Base-by-base conservation (phyloP, 1,140 invertebrate genomes). In the Cyclina sinensis region DNA sequence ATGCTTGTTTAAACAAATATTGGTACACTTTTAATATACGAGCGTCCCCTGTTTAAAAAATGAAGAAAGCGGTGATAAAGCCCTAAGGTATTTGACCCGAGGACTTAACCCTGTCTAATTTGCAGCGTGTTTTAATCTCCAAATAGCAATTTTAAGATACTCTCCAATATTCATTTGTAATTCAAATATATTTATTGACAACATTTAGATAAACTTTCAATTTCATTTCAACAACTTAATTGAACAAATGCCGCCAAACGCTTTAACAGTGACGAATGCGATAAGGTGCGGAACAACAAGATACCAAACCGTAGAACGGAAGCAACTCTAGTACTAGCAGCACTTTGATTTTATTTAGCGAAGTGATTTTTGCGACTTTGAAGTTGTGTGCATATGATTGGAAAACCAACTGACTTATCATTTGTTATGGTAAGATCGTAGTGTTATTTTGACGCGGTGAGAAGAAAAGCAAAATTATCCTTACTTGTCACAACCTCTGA, bases 301-400 rank as follows among this genome's bases (percentile, higher is more conserved):
- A 84, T 84, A 84, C 3, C 4, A 37, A 2, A 0, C 32, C 35
- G 62, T 73, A 35, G 62, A 54, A 54, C 37, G 39, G 62, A 73
- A 59, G 43, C 30, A 48, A 83, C 39, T 14, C 27, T 27, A 16
- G 80, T 83, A 62, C 59, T 62, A 83, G 74, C 82, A 84, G n/a
- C 65, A 43, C 35, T 54, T n/a, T 54, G 12, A 46, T 32, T 5
- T 39, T 84, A 70, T 84, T 74, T 74, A 73, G 70, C 27, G 18
- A 70, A 70, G 82, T 84, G 82, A 74, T 84, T 84, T 82, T 65
- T 27, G 21, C 37, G 3, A 54, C 62, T 84, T 84, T 84, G 82
- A 84, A 48, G 82, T 84, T 81, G 54, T 39, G n/a, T 37, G 32
- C 21, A 14, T 81, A 65, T 39, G 79, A 81, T 65, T 78, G 48